Percentiles rank a stretch among this genome's conserved stretches.
Conservation (phyloP, 2,113 vertebrate genomes). For the Leucopsar rothschildi region DNA sequence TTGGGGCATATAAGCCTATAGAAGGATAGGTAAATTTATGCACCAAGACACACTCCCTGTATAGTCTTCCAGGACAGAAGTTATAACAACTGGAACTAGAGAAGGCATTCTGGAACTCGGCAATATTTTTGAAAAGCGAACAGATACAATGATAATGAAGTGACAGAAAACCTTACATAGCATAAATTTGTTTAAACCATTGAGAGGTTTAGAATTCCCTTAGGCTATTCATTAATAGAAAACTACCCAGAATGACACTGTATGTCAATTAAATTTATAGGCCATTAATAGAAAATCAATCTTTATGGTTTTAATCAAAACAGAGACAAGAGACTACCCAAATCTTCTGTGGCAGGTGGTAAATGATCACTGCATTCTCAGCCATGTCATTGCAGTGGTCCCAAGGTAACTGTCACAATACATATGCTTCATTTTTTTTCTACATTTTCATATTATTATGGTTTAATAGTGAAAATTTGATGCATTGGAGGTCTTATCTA, state of each 20-base stretch:
- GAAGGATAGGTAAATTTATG: background rate
- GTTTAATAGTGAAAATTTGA: background rate
- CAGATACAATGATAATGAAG: background rate
- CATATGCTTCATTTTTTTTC: background rate
- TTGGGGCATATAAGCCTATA: background rate
- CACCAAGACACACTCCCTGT: background rate
- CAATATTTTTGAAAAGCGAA: background rate
- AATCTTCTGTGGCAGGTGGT: background rate
- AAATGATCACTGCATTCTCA: background rate
- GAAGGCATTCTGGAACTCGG: background rate
- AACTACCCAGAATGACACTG: background rate
- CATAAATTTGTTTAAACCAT: background rate
- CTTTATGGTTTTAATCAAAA: slow-evolving; percentile 20
- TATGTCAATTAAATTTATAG: slow-evolving; percentile 26
- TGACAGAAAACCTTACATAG: background rate
- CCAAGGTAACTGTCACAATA: background rate
- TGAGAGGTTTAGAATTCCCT: background rate
- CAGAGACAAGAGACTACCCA: background rate
- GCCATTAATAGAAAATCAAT: slow-evolving; percentile 22
- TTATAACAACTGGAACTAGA: background rate
- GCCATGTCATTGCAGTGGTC: background rate
- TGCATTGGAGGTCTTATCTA: background rate
- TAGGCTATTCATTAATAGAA: background rate
- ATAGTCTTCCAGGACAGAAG: background rate
- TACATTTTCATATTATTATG: background rate